Evolutionary conservation across 2,797 vertebrate genomes (phyloP).

Genomic region (Synaphobranchus kaupii): DNA sequence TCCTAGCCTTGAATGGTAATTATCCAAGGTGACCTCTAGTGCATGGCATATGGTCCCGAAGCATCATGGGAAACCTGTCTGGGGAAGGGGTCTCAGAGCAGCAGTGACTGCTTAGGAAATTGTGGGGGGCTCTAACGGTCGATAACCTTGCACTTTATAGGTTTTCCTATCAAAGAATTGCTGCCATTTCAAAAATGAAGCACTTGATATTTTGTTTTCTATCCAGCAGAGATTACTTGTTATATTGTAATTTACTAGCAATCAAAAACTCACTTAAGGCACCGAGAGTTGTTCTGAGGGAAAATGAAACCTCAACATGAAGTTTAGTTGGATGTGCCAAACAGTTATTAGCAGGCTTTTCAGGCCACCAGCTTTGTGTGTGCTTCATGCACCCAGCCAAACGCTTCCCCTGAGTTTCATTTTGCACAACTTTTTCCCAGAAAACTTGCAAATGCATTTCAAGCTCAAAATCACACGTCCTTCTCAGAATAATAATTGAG

Average conservation of each 20-base stretch:
- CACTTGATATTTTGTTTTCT: neutral
- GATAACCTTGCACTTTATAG: neutral
- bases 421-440: neutral
- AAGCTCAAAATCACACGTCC: neutral
- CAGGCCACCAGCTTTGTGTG: neutral
- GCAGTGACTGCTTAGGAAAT: neutral
- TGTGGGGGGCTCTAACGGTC: neutral
- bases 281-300: neutral
- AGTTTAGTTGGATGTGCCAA: neutral
- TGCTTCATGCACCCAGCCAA: neutral
- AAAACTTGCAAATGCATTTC: conserved; percentile 7
- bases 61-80: neutral
- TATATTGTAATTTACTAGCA: neutral
- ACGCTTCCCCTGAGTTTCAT: neutral
- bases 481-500: neutral
- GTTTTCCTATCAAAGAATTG: neutral
- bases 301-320: neutral
- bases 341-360: neutral
- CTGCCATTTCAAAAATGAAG: neutral
- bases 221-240: neutral
- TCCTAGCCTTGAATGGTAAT: neutral
- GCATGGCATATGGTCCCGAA: neutral
- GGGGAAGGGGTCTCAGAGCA: neutral
- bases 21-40: conserved; percentile 1
- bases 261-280: neutral